Evolutionary conservation across 1,140 invertebrate species (phyloP), one percentile per base, ranked within the genome.

Genomic region (Pachypsylla venusta): DNA sequence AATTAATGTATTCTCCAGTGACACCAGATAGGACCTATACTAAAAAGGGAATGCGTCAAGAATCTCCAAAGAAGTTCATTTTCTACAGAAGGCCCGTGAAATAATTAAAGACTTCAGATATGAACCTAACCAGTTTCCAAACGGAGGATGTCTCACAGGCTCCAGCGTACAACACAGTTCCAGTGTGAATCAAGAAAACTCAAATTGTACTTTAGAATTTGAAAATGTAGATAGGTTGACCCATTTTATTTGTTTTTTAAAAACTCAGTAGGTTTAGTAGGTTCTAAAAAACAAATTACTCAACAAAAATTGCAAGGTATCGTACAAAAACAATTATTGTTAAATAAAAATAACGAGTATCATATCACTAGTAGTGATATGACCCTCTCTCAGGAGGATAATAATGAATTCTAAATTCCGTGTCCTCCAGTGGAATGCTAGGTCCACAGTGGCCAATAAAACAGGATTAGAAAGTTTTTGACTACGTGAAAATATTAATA

Each of bases 381-480:
- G n/a, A n/a, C n/a, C n/a, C n/a, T n/a, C n/a, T n/a, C n/a, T n/a
- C n/a, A n/a, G n/a, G n/a, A n/a, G n/a, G n/a, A n/a, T n/a, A n/a
- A 4, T 7, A 14, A 53, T 24, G 35, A 5, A 2, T 25, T 10
- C 4, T 58, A 53, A 25, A 4, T 53, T 58, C 25, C 20, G 19
- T 3, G 5, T 57, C 19, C 25, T 57, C 14, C 56, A 57, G 30
- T 57, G 56, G 56, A 57, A 57, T 26, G 56, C 56, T 57, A 7
- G 56, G 13, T 57, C 56, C 28, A 19, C 30, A 35, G 22, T 57
- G 3, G 20, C 25, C 12, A 57, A 57, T 57, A 57, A 35, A 22
- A 20, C 2, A 22, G 22, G 25, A 4, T 22, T 57, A 35, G 56
- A 57, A 28, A 22, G 30, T 35, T 35, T 5, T 57, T 20, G 25